Evolutionary conservation across 2,888 invertebrate genomes (phyloP), one percentile per base, ranked within the genome.

Genomic region (Steinernema scapterisci): DNA sequence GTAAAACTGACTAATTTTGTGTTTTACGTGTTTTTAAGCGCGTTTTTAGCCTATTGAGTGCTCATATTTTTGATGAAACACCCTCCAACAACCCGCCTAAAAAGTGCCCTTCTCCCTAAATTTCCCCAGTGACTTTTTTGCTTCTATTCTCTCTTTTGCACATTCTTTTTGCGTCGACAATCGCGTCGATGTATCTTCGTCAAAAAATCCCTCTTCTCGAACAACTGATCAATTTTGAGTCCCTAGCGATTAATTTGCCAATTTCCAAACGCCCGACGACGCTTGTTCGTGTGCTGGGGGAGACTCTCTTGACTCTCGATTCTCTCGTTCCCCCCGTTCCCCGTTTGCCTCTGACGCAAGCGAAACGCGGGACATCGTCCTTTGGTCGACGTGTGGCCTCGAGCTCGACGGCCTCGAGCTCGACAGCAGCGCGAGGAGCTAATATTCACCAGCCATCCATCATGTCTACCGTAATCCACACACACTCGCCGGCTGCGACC

Each of bases 201-300:
- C 63, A 63, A 63, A 63, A 63, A 63, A 19, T 31, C 63, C n/a
- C n/a, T n/a, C n/a, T n/a, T 31, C 63, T n/a, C 52, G 21, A 11
- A 25, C 63, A 48, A 13, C 31, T 63, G 63, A 63, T 63, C 63
- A 63, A 63, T 63, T 63, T 31, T 16, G 54, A 25, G 63, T 63
- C 63, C 63, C 63, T 63, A 63, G 63, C 63, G 63, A 63, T 63
- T 63, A 63, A 63, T 63, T 63, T 63, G 63, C 63, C 63, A 63
- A 63, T 63, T 63, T 63, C 63, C 63, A 23, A 16, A n/a, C n/a
- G n/a, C n/a, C 25, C 63, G 38, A 9, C 38, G 9, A 9, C 38
- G 5, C 31, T 27, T 13, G 48, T 48, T 3, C 13, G 13, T 19
- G 16, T 19, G 48, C 13, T 3, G 38, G 9, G 7, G 5, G 48